Conservation (phyloP, 2,888 invertebrate genomes). For the Drosophila anomalata region DNA sequence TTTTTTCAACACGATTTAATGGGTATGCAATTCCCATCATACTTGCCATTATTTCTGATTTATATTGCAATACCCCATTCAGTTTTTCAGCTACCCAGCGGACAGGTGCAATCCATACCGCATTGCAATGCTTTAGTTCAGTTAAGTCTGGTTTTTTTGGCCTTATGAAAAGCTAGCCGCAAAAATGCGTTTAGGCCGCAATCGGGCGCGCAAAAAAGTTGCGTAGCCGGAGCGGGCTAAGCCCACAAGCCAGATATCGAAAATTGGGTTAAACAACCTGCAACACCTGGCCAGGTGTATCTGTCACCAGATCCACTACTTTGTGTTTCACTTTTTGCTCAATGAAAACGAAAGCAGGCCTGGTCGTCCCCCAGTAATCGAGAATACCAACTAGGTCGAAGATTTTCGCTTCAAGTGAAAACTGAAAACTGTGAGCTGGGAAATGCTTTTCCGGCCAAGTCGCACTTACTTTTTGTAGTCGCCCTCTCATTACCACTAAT, state of each 20-base stretch:
- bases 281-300: conserved; percentile 39
- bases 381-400: conserved; percentile 43
- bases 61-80: conserved; percentile 25
- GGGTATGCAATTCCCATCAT: conserved; percentile 7
- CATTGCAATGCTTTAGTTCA: conserved; percentile 19
- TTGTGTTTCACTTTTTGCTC: conserved; percentile 53
- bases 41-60: conserved; percentile 5
- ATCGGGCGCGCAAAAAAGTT: conserved; percentile 45
- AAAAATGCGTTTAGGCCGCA: conserved; percentile 63
- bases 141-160: conserved; percentile 22
- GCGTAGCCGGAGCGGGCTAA: conserved; percentile 56
- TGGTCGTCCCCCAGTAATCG: conserved; percentile 27
- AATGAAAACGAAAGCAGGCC: conserved; percentile 77
- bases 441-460: conserved; percentile 51
- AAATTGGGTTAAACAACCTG: conserved; percentile 73
- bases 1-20: neutral
- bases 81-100: conserved; percentile 31
- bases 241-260: conserved; percentile 62
- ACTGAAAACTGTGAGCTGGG: conserved; percentile 58
- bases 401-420: conserved; percentile 52
- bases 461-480: conserved; percentile 23
- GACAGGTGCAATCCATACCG: conserved; percentile 52
- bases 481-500: conserved; percentile 62
- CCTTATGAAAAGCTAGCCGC: conserved; percentile 24
- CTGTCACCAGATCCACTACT: conserved; percentile 42